Conservation (phyloP, 2,113 vertebrate species). For the Catagonus wagneri region DNA sequence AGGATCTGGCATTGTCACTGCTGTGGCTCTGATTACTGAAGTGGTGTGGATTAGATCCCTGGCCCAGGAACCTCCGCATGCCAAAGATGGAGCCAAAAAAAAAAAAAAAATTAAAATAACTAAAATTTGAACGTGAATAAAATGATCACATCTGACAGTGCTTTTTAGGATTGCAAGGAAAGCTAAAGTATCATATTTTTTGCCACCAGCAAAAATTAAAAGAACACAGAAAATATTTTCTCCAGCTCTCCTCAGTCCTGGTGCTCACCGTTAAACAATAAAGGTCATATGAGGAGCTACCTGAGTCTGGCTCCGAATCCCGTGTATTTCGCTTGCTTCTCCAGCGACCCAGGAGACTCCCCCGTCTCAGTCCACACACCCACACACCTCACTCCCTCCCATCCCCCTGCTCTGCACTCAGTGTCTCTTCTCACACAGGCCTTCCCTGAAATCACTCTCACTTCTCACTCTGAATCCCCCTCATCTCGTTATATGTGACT, state of each 20-base stretch:
- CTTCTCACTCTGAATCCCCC: neutral
- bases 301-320: constrained; percentile 5
- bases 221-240: constrained; percentile 36
- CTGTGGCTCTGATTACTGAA: no score
- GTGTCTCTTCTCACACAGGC: neutral
- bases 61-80: no score
- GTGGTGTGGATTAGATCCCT: no score
- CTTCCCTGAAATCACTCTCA: neutral
- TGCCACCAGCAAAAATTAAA: constrained; percentile 35
- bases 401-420: neutral
- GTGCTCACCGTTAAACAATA: neutral
- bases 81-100: no score
- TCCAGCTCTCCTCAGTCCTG: neutral
- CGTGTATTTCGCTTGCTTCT: neutral
- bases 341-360: neutral
- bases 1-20: no score
- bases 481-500: neutral
- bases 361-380: no score
- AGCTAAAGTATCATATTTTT: neutral
- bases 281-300: neutral
- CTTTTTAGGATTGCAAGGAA: neutral
- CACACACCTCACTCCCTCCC: neutral
- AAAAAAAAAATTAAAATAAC: no score
- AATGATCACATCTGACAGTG: neutral
- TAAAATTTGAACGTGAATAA: constrained; percentile 3